Percentiles rank a stretch among this genome's conserved stretches.
phyloP scores from a whole-genome alignment of 2,888 invertebrate species.

The Spodoptera exigua region DNA sequence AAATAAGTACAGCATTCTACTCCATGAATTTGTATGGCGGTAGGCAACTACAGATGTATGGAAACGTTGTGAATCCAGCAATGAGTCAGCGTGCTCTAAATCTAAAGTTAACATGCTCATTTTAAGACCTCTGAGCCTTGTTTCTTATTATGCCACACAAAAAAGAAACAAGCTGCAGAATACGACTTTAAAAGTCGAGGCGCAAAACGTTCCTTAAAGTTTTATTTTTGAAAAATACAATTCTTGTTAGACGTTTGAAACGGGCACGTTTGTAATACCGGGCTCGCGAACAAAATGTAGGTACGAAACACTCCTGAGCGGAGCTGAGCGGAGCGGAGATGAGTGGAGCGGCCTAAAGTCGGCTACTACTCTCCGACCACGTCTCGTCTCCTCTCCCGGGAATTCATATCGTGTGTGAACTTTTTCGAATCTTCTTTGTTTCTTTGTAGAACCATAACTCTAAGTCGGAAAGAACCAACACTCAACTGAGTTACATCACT shows the following conservation, averaged over 20 bases:
- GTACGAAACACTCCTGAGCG: background rate
- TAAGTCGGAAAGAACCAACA: constrained; percentile 44
- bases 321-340: background rate
- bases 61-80: no score
- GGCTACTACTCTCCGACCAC: constrained; percentile 54
- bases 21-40: no score
- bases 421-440: constrained; percentile 67
- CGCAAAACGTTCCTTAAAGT: constrained; percentile 33
- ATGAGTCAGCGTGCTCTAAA: background rate
- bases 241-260: constrained; percentile 50
- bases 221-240: constrained; percentile 49
- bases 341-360: constrained; percentile 26
- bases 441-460: constrained; percentile 61
- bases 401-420: constrained; percentile 69
- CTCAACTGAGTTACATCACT: constrained; percentile 36
- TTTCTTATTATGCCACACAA: no score
- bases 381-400: constrained; percentile 59
- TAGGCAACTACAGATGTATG: no score
- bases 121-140: background rate
- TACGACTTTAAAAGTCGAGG: constrained; percentile 2
- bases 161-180: constrained; percentile 3
- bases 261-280: constrained; percentile 59
- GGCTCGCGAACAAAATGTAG: background rate
- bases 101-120: background rate
- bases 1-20: no score